Evolutionary conservation across 1,140 invertebrate species (phyloP).

Genomic region (Colletes latitarsis): DNA sequence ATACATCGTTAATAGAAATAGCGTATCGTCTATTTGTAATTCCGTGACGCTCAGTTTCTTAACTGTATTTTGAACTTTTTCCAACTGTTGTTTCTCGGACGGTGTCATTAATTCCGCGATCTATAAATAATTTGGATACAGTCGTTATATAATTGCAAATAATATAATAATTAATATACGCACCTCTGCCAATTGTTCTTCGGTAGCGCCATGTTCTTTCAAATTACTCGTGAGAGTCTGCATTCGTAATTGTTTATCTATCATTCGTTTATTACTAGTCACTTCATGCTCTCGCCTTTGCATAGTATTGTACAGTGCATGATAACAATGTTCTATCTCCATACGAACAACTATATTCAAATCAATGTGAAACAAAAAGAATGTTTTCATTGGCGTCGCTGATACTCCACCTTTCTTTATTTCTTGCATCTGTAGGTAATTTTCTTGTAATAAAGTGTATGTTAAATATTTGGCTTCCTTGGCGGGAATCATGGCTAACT

Average conservation of each 20-base stretch:
- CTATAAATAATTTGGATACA: slow-evolving; percentile 75
- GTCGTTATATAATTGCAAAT: neutral
- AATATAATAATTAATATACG: slow-evolving; percentile 54
- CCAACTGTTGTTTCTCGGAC: slow-evolving; percentile 86
- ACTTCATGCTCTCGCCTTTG: slow-evolving; percentile 84
- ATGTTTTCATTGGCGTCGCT: slow-evolving; percentile 84
- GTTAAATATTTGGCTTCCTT: slow-evolving; percentile 93
- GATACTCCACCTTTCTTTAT: slow-evolving; percentile 79
- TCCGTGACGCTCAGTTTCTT: slow-evolving; percentile 86
- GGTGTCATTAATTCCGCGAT: slow-evolving; percentile 90
- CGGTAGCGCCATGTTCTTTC: slow-evolving; percentile 87
- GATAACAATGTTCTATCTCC: slow-evolving; percentile 88
- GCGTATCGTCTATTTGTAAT: slow-evolving; percentile 87
- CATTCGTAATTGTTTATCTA: slow-evolving; percentile 92
- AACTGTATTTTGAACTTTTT: slow-evolving; percentile 85
- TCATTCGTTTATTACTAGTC: slow-evolving; percentile 86
- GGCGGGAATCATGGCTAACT: slow-evolving; percentile 92
- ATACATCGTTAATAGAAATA: slow-evolving; percentile 87
- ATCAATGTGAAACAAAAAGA: slow-evolving; percentile 89
- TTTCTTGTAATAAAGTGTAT: slow-evolving; percentile 90
- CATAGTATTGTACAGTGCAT: slow-evolving; percentile 88
- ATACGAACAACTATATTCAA: slow-evolving; percentile 87
- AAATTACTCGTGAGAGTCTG: slow-evolving; percentile 90
- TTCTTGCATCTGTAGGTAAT: slow-evolving; percentile 89
- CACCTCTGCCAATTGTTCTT: slow-evolving; percentile 90